Evolutionary conservation across 2,113 vertebrate species (phyloP), one percentile per base, ranked within the genome.

Genomic region (Bubo scandiacus): DNA sequence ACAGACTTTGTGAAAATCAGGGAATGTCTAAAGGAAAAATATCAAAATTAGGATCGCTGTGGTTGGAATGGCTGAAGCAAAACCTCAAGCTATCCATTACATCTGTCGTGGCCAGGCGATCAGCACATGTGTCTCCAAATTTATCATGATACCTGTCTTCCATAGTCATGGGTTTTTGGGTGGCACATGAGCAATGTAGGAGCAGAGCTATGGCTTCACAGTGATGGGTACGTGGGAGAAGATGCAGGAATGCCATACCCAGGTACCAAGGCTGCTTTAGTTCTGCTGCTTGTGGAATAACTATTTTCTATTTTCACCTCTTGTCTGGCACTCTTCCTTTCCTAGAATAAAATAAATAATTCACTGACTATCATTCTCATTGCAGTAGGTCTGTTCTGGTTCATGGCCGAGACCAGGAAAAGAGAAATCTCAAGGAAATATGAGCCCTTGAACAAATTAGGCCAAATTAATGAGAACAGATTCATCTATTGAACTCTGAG

Each of bases 131-230:
- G 4, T 67, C 42, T 79, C 49, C 12, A 23, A 30, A 65, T 74
- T 62, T 71, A 55, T 49, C 23, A 12, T 5, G 27, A 17, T n/a
- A 58, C 32, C 22, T 81, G 15, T 45, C 22, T 82, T 22, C 73
- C 45, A 26, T 3, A 49, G 25, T 12, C 57, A 14, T 21, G 15
- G 45, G 29, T 43, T 30, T 61, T 58, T 59, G 25, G 15, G 62
- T 40, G 45, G 51, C 26, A 57, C 0, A 0, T 38, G 30, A 43
- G 16, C 29, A 68, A 45, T 1, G 0, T 0, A 78, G 40, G 32
- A 89, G 26, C 66, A 94, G 54, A 85, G 34, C 11, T 58, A 3
- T 2, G 3, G 85, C 54, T 88, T 77, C 1, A 0, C 43, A 34
- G 40, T 7, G 40, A 58, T 29, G 22, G 8, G 20, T 61, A 9